These are phyloP conservation scores for Eueremaeus valkanovi DNA, from an alignment of 2,888 invertebrate species.

Conservation along the genomic window DNA sequence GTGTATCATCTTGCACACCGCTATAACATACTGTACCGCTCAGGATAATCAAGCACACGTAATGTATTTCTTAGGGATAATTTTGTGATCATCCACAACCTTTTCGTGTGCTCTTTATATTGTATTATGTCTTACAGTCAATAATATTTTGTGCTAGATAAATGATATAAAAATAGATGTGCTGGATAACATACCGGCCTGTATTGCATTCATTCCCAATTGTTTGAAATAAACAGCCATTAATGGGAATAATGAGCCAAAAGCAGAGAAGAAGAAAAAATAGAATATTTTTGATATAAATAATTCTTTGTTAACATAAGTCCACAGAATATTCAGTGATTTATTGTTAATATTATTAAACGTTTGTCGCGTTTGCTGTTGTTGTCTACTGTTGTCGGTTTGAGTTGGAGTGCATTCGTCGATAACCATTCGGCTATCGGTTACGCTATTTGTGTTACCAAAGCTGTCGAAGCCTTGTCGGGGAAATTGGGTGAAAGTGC, in stretches of 20 bases:
- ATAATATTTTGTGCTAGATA: too few species aligned
- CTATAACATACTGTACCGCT: too few species aligned
- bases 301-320: constrained; percentile 59
- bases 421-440: neutral
- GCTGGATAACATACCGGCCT: constrained; percentile 66
- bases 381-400: neutral
- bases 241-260: constrained; percentile 94
- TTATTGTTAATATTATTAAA: neutral
- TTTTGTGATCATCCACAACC: too few species aligned
- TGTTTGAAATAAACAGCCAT: constrained; percentile 99
- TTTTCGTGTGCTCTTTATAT: too few species aligned
- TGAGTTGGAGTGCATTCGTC: neutral
- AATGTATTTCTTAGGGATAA: too few species aligned
- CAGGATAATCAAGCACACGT: too few species aligned
- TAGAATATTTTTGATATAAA: constrained; percentile 95
- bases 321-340: constrained; percentile 18
- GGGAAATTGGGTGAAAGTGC: neutral
- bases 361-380: neutral
- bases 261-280: constrained; percentile 98
- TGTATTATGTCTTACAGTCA: too few species aligned
- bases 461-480: neutral
- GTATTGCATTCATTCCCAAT: constrained; percentile 97
- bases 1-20: too few species aligned
- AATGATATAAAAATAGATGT: too few species aligned
- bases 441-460: neutral